Base-by-base conservation (phyloP, 2,888 invertebrate species). In the Bedellia somnulentella region DNA sequence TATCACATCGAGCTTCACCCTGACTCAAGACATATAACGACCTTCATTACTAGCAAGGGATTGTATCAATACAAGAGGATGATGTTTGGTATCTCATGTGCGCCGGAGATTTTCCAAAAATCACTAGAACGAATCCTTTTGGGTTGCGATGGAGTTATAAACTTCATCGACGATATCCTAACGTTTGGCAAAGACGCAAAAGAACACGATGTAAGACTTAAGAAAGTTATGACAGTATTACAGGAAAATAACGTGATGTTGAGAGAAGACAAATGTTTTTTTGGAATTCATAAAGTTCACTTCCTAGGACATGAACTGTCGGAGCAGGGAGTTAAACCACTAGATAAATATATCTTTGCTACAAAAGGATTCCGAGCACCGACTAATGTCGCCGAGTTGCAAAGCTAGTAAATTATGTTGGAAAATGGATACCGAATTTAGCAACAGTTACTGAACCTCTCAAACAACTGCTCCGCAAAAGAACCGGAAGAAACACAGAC, bases 1-100 rank as follows among this genome's bases (percentile, higher is more conserved):
- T 56, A 60, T 36, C 57, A 61, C 33, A 31, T 61, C 2, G 49
- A 51, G 35, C 35, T 61, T 10, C 31, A 44, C n/a, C 36, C 40
- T 18, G 37, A 45, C 11, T 53, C 49, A 1, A 37, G 51, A 31
- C 33, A 38, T n/a, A 47, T 59, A 3, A 59, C 59, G 17, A 57
- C 55, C 2, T 63, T 62, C 34, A 46, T 25, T 9, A 25, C 25
- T 11, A 25, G 12, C 13, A 25, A 25, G 13, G 25, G 25, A 3
- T 25, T 49, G 4, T 49, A 42, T 30, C 31, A 47, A 27, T 53
- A 44, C 25, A 49, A 48, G 32, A 32, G 49, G 18, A 35, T 49
- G 8, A 39, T 52, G 39, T 52, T 54, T 37, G 51, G 50, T 5
- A 44, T 49, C 1, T 49, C 44, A 30, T 52, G 44, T 24, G 24